These are phyloP conservation scores for Scaptodrosophila latifasciaeformis DNA, from an alignment of 2,888 invertebrate species.

Conservation along the genomic window DNA sequence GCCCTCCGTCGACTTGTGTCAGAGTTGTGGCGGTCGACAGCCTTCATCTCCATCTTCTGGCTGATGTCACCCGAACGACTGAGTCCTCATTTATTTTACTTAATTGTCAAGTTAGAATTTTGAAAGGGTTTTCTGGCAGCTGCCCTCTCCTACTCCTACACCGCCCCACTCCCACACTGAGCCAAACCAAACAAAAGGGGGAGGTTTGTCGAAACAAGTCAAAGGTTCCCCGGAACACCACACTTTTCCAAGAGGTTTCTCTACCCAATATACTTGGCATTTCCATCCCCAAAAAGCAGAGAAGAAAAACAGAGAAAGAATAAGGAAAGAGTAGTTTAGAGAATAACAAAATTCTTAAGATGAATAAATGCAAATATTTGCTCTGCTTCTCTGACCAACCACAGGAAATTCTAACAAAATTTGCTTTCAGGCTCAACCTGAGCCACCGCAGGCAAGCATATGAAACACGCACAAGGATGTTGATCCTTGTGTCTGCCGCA, in stretches of 20 bases:
- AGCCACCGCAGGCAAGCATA: conserved; percentile 52
- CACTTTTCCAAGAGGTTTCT: too few relatives aligned
- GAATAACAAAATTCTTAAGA: too few relatives aligned
- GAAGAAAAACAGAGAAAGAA: too few relatives aligned
- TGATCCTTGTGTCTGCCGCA: background rate
- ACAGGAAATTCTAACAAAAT: too few relatives aligned
- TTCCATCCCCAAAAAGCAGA: too few relatives aligned
- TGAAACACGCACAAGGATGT: conserved; percentile 25
- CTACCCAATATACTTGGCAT: too few relatives aligned
- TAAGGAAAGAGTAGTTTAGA: too few relatives aligned
- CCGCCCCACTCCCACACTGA: background rate
- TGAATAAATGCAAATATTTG: conserved; percentile 32
- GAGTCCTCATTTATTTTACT: conserved; percentile 70
- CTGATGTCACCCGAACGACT: conserved; percentile 17
- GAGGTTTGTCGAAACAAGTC: too few relatives aligned
- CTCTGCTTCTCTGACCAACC: too few relatives aligned
- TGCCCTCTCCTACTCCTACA: conserved; percentile 7
- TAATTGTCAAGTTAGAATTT: conserved; percentile 68
- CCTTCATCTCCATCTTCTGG: background rate
- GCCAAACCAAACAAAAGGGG: too few relatives aligned
- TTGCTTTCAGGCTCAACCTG: conserved; percentile 42
- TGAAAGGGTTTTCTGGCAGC: conserved; percentile 57
- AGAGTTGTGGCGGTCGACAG: too few relatives aligned
- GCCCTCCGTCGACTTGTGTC: conserved; percentile 1
- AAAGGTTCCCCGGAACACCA: too few relatives aligned